phyloP scores from a whole-genome alignment of 2,888 invertebrate genomes.

The Agrochola lota region DNA sequence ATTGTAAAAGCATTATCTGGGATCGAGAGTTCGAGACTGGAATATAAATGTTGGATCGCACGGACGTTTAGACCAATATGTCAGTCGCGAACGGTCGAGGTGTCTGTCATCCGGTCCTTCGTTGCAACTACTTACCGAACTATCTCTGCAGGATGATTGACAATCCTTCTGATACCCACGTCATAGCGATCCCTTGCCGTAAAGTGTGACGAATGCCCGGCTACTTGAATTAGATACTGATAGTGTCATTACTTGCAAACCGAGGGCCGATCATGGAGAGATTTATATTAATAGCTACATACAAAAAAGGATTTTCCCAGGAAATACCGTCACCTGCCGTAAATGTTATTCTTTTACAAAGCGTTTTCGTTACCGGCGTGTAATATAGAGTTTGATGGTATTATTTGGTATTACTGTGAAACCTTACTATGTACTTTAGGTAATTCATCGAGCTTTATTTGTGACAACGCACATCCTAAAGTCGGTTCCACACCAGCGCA shows the following conservation, averaged over 20 bases:
- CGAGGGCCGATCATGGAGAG: constrained; percentile 23
- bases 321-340: constrained; percentile 28
- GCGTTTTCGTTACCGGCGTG: background rate
- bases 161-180: constrained; percentile 63
- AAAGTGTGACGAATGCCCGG: constrained; percentile 66
- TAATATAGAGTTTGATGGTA: background rate
- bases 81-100: constrained; percentile 74
- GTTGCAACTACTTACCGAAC: constrained; percentile 64
- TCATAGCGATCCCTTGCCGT: constrained; percentile 60
- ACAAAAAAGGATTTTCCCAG: constrained; percentile 46
- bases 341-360: background rate
- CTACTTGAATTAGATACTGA: constrained; percentile 67
- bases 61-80: constrained; percentile 84
- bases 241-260: constrained; percentile 64
- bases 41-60: constrained; percentile 85
- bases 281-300: constrained; percentile 45
- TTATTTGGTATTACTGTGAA: background rate
- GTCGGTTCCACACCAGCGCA: no score
- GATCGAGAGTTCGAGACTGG: constrained; percentile 80
- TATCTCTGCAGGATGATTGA: constrained; percentile 66
- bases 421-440: background rate
- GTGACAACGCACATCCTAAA: background rate
- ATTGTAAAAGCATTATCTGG: constrained; percentile 88
- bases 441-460: constrained; percentile 1
- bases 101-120: constrained; percentile 67